Evolutionary conservation across 2,113 vertebrate species (phyloP), one percentile per base, ranked within the genome.

Genomic region (Oceanites oceanicus): DNA sequence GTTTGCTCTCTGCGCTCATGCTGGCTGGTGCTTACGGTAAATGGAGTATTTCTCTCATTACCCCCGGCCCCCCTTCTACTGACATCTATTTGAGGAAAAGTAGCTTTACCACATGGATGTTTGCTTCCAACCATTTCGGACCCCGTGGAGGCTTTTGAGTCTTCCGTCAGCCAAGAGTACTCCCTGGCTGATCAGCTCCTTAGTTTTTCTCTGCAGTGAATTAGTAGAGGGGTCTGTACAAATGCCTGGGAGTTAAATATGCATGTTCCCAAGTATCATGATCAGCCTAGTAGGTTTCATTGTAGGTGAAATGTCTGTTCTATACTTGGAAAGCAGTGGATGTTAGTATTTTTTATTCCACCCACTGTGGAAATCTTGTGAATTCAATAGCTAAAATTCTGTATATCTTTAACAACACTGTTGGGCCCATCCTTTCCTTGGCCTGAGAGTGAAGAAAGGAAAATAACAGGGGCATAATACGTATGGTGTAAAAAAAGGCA

Each of bases 231-330:
- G 38, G 45, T 62, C 29, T 53, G 32, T 70, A 53, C 29, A 21
- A 50, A 56, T 40, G 42, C 38, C 26, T 50, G 47, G 17, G 71
- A 86, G 15, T 83, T 75, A 59, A 66, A 47, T 34, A 59, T 12
- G 13, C 29, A 4, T 78, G 78, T 71, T 95, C 8, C 25, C 40
- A 81, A 86, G 22, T 32, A 68, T 44, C 68, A 78, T 47, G 27
- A 81, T 84, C 85, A 92, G 61, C 80, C 79, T 78, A 29, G 52
- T 72, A 92, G 56, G 32, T 85, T 87, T 81, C 32, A 13, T 49
- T 85, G 83, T 85, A 94, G 73, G 40, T 97, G 73, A 96, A 96
- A 91, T 68, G 7, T 87, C 76, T 94, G 21, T 78, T 89, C 90
- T 52, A 45, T 82, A 72, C 23, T 85, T 79, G 72, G 80, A 91